Conservation (phyloP, 2,113 vertebrate genomes). For the Silurus asotus region DNA sequence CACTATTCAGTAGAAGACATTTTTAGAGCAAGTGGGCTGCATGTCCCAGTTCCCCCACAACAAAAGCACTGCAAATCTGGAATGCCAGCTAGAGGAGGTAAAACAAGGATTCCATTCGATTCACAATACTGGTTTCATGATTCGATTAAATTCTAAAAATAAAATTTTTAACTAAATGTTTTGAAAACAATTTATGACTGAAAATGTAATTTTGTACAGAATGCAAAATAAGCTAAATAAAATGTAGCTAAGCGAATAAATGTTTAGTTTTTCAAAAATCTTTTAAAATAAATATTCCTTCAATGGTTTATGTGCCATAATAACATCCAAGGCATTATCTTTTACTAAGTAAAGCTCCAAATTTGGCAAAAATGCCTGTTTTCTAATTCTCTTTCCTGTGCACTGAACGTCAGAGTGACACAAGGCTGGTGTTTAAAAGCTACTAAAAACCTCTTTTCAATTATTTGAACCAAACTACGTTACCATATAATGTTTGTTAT, state of each 20-base stretch:
- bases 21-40: not conserved
- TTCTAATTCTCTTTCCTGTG: not conserved
- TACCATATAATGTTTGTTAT: not conserved
- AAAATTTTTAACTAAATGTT: not conserved
- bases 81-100: not conserved
- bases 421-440: not conserved
- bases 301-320: not conserved
- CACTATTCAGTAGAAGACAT: not conserved
- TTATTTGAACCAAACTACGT: not conserved
- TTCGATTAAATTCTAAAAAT: not conserved
- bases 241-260: not conserved
- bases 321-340: not conserved
- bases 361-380: not conserved
- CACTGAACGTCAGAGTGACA: not conserved
- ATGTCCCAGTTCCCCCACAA: not conserved
- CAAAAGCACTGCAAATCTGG: slow-evolving; percentile 9
- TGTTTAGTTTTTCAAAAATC: not conserved
- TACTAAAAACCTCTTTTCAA: not conserved
- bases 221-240: not conserved
- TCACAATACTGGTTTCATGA: not conserved
- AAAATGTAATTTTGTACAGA: not conserved
- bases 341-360: not conserved
- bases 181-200: not conserved
- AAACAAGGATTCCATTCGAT: not conserved
- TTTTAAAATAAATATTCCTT: not conserved